Base-by-base conservation (phyloP, 2,113 vertebrate genomes). In the Anguilla japonica region DNA sequence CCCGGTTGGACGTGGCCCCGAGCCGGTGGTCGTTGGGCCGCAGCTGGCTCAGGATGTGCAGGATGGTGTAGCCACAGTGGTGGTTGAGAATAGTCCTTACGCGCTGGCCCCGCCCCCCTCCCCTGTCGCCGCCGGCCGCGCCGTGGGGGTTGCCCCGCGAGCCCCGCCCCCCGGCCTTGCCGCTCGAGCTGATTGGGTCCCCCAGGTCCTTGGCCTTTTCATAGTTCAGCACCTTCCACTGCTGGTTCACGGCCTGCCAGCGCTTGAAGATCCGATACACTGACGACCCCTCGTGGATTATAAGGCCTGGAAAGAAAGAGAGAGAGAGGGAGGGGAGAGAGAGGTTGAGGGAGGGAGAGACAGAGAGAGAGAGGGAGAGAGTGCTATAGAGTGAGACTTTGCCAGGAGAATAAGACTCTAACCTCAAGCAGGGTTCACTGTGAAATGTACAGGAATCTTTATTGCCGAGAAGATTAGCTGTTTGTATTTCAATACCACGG, bases 151-250 rank as follows among this genome's bases (percentile, higher is more conserved):
- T 94, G 88, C 93, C 94, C 94, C 95, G 92, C 91, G 96, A 96
- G 86, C 92, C 91, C 87, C 86, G 88, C 88, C 91, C 95, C 89
- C 93, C 93, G 53, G 93, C 92, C 91, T 95, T 94, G 85, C 89
- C 91, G 92, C 93, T 92, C 86, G 92, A 95, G 84, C 95, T 93
- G 89, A 92, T 29, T 79, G 95, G 94, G 89, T 96, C 96, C 85
- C 94, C 96, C 87, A 95, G 93, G 94, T 97, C 97, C 94, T 96
- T 97, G 29, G 94, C 93, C 91, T 97, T 97, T 89, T 97, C 97
- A 78, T 97, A 97, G 91, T 97, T 97, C 93, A 97, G 93, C 83
- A 97, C 96, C 91, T 97, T 97, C 97, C 97, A 97, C 91, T 97
- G 95, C 90, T 97, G 97, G 93, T 97, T 97, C 89, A 97, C 96